Percentiles rank a stretch among this genome's conserved stretches.
Evolutionary conservation across 2,113 vertebrate species (phyloP).

Genomic region (Myxocyprinus asiaticus): DNA sequence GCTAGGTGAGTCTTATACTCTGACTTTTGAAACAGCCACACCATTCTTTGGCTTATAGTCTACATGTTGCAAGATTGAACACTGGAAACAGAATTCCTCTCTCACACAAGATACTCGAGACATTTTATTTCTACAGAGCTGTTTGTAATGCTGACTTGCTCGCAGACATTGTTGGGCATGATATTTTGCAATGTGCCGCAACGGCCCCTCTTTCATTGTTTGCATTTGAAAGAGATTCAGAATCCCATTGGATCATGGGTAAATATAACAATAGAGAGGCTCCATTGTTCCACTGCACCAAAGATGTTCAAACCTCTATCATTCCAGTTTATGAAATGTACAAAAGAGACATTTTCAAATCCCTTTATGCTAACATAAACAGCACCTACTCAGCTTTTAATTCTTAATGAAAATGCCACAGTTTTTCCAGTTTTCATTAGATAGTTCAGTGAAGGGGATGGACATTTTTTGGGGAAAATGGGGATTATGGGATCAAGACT

Average conservation of each 20-base stretch:
- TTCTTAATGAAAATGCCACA: too few species aligned
- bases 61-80: neutral
- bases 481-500: too few species aligned
- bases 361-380: neutral
- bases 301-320: conserved; percentile 11
- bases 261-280: conserved; percentile 13
- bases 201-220: conserved; percentile 16
- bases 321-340: neutral
- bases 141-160: conserved; percentile 29
- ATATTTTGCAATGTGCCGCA: neutral
- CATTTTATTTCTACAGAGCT: neutral
- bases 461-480: too few species aligned
- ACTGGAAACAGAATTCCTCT: neutral
- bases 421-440: too few species aligned
- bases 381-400: too few species aligned
- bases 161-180: neutral
- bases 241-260: conserved; percentile 9
- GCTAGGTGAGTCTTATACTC: too few species aligned
- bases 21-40: neutral
- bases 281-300: conserved; percentile 5
- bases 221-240: neutral
- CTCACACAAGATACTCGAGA: neutral
- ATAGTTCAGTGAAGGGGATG: too few species aligned
- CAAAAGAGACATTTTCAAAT: neutral
- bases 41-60: neutral